These are phyloP conservation scores for Sinohyriopsis cumingii DNA, from an alignment of 2,888 invertebrate species.

Conservation along the genomic window DNA sequence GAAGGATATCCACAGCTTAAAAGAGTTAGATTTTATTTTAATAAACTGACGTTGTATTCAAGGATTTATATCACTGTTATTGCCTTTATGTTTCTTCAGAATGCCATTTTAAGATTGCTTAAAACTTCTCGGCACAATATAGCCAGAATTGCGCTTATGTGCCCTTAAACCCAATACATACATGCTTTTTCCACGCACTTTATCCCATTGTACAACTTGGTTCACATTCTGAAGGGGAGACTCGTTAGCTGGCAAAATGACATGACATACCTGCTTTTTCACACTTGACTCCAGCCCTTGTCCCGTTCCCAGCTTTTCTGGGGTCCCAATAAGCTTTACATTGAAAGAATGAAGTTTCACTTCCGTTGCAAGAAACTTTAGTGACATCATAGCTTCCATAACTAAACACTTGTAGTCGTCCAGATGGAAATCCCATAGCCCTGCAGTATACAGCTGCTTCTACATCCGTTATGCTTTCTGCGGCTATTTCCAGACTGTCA, in stretches of 20 bases:
- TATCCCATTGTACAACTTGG: conserved; percentile 46
- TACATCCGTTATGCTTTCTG: conserved; percentile 79
- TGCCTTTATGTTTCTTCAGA: too few relatives aligned
- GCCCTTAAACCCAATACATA: too few relatives aligned
- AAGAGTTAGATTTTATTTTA: too few relatives aligned
- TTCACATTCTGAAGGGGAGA: conserved; percentile 37
- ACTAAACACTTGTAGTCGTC: conserved; percentile 25
- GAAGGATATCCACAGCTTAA: too few relatives aligned
- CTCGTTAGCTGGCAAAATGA: conserved; percentile 3
- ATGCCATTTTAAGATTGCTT: too few relatives aligned
- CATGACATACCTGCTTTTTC: conserved; percentile 34
- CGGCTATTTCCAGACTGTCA: conserved; percentile 17
- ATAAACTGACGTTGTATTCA: too few relatives aligned
- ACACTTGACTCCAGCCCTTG: conserved; percentile 38
- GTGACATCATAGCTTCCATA: conserved; percentile 74
- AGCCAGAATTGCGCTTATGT: too few relatives aligned
- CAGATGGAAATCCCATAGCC: conserved; percentile 69
- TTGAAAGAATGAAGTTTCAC: conserved; percentile 79
- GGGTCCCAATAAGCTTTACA: conserved; percentile 72
- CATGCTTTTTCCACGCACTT: conserved; percentile 24
- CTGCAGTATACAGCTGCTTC: conserved; percentile 75
- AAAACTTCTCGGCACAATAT: too few relatives aligned
- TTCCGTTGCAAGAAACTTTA: conserved; percentile 80
- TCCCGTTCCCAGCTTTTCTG: conserved; percentile 11
- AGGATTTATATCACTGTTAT: too few relatives aligned